Base-by-base conservation (phyloP, 2,113 vertebrate genomes). In the Desmodus rotundus region DNA sequence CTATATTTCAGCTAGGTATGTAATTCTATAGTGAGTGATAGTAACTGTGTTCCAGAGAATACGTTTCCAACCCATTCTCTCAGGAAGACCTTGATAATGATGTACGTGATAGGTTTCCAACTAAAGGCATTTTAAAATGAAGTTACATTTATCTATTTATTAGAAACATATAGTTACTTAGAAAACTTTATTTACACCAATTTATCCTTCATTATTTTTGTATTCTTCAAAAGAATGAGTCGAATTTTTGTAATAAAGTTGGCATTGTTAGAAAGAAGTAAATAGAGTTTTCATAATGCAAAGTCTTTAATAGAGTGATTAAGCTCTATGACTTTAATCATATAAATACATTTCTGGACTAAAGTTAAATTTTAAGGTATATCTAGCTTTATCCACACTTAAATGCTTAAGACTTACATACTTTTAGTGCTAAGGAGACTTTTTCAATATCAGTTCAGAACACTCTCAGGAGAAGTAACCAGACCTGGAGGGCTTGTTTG, bases 201-300 rank as follows among this genome's bases (percentile, higher is more conserved):
- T 38, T 31, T 93, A 93, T 72, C 72, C 26, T 70, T 15, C 94
- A 58, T 45, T 96, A 86, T 76, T 94, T 96, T 50, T 58, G 45
- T 52, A 77, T 52, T 15, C 28, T 45, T 38, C 12, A n/a, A 22
- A 93, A 61, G 56, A 96, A 17, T 2, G 70, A 14, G 4, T 19
- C 1, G 47, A 58, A 61, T 94, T 72, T 54, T 92, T n/a, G 81
- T 83, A 91, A 70, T 85, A 50, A 70, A 93, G 4, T 24, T 74
- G 31, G 1, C 73, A 80, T 7, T 95, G n/a, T 13, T 26, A 28
- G 58, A 86, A 85, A 68, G 0, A 70, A 76, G 88, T 20, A 56
- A 82, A 22, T 77, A 24, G 24, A 61, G 11, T 61, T 85, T 89
- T 92, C 28, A 87, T 24, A 82, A 28, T 4, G 58, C 72, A 82